These are phyloP conservation scores for Solea solea DNA, from an alignment of 2,113 vertebrate genomes.

Conservation along the genomic window DNA sequence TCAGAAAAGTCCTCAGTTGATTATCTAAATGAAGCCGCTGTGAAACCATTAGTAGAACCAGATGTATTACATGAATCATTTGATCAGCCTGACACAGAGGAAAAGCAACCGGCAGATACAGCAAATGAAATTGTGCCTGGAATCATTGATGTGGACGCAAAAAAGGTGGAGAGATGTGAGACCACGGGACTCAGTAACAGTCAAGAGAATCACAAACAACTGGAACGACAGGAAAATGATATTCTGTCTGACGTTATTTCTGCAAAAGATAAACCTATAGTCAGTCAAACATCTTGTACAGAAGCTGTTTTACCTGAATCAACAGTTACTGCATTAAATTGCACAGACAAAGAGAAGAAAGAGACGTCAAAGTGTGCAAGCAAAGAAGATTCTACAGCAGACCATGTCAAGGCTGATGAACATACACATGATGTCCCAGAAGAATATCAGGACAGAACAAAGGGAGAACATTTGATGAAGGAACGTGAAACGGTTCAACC, in stretches of 20 bases:
- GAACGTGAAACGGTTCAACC: conserved; percentile 5
- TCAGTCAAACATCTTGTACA: background rate
- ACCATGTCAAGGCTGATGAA: background rate
- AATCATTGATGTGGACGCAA: conserved; percentile 2
- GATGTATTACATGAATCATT: background rate
- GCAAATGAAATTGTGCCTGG: background rate
- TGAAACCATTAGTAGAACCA: background rate
- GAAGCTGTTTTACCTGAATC: conserved; percentile 2
- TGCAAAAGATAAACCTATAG: background rate
- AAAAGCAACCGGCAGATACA: background rate
- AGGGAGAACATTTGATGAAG: background rate
- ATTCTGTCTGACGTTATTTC: background rate
- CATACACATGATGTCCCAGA: background rate
- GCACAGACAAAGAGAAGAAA: background rate
- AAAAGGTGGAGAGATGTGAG: background rate
- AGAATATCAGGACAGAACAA: background rate
- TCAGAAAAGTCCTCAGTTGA: background rate
- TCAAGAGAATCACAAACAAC: background rate
- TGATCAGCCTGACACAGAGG: conserved; percentile 2
- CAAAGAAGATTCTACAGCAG: conserved; percentile 1
- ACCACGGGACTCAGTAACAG: background rate
- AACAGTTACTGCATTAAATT: conserved; percentile 2
- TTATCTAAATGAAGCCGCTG: background rate
- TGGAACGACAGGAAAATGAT: background rate
- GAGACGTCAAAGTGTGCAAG: background rate